Percentiles rank a stretch among this genome's conserved stretches.
Evolutionary conservation across 2,113 vertebrate genomes (phyloP).

Genomic region (Calidris pygmaea): DNA sequence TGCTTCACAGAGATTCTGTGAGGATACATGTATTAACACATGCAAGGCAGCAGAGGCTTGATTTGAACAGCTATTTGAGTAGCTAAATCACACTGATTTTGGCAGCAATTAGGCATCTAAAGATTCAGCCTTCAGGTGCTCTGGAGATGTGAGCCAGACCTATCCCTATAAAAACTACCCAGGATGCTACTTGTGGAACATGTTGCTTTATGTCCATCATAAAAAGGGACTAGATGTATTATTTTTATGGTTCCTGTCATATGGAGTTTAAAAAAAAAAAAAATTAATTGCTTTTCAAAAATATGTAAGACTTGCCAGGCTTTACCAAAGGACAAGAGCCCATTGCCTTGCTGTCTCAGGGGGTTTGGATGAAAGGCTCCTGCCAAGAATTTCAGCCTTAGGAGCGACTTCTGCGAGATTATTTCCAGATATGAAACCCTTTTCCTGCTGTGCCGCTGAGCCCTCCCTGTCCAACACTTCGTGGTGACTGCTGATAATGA

Average conservation of each 20-base stretch:
- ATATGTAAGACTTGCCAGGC: neutral
- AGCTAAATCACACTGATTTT: neutral
- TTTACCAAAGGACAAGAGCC: neutral
- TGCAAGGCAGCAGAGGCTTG: neutral
- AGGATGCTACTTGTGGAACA: neutral
- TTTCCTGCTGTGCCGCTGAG: conserved; percentile 54
- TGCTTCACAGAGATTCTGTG: neutral
- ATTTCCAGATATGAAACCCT: conserved; percentile 55
- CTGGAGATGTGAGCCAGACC: neutral
- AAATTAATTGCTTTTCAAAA: neutral
- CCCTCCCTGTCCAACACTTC: conserved; percentile 32
- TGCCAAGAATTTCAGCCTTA: conserved; percentile 54
- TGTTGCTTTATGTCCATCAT: neutral
- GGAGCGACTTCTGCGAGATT: conserved; percentile 35
- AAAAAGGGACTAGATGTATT: neutral
- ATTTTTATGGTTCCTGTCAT: neutral
- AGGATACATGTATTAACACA: neutral
- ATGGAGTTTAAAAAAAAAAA: neutral
- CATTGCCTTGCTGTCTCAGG: neutral
- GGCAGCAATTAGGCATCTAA: neutral
- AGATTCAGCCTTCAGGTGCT: neutral
- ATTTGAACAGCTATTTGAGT: neutral
- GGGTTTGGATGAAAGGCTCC: neutral
- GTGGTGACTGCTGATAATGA: conserved; percentile 52
- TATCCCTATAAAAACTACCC: neutral